Evolutionary conservation across 2,797 vertebrate species (phyloP).

Genomic region (Melopsittacus undulatus): DNA sequence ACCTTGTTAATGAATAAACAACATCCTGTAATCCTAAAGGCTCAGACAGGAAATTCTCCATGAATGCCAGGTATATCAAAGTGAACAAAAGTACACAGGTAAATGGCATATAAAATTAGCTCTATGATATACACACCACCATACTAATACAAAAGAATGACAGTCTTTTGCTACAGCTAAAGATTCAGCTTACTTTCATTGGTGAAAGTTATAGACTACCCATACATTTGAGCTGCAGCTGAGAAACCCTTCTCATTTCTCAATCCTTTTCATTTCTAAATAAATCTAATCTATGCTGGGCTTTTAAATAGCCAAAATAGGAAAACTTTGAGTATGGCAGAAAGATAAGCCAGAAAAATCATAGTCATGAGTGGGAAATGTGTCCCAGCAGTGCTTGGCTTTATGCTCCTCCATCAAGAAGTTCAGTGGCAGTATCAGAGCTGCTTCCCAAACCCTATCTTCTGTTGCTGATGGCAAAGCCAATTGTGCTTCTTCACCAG

Average conservation of each 20-base stretch:
- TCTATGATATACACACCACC: neutral
- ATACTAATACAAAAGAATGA: neutral
- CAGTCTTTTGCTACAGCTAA: neutral
- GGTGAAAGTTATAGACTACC: neutral
- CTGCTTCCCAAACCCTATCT: neutral
- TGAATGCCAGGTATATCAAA: neutral
- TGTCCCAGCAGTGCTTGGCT: neutral
- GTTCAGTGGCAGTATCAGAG: neutral
- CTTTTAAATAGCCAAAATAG: neutral
- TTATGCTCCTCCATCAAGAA: neutral
- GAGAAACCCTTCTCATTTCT: neutral
- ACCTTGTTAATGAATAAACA: slow-evolving; percentile 46
- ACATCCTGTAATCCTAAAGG: neutral
- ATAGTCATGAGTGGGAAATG: neutral
- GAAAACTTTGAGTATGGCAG: neutral
- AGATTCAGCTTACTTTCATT: neutral
- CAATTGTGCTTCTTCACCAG: neutral
- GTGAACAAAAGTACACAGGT: neutral
- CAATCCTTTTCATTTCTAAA: neutral
- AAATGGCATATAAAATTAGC: neutral
- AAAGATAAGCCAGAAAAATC: neutral
- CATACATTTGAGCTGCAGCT: neutral
- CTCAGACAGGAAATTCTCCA: neutral
- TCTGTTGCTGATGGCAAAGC: neutral
- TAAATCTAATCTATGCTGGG: neutral